Evolutionary conservation across 2,797 vertebrate genomes (phyloP).

Genomic region (Tapirus indicus): DNA sequence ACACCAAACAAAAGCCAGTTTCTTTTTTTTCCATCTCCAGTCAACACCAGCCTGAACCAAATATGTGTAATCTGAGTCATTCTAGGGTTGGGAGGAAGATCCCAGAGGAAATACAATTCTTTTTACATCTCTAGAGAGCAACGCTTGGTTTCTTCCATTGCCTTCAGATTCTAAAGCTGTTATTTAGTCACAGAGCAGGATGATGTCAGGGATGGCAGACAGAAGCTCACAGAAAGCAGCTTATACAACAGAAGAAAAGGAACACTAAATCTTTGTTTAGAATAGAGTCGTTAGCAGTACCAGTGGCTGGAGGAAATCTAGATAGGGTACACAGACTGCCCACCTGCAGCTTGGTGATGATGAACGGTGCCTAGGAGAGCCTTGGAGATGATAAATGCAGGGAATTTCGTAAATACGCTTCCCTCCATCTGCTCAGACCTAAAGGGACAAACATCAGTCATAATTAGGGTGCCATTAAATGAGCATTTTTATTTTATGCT

Average conservation of each 20-base stretch:
- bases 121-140: background rate
- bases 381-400: background rate
- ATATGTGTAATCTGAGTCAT: background rate
- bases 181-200: background rate
- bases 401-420: background rate
- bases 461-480: background rate
- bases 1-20: background rate
- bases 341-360: background rate
- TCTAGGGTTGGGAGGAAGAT: background rate
- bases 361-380: background rate
- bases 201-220: background rate
- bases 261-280: background rate
- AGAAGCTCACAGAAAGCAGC: background rate
- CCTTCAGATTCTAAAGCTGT: background rate
- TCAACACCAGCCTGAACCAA: background rate
- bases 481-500: constrained; percentile 15
- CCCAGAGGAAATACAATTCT: background rate
- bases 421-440: background rate
- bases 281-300: background rate
- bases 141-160: background rate
- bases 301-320: background rate
- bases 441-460: background rate
- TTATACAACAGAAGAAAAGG: background rate
- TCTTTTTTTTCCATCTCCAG: background rate
- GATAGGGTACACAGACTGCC: background rate